These are phyloP conservation scores for Nemotelus nigrinus DNA, from an alignment of 2,888 invertebrate species.

Conservation along the genomic window DNA sequence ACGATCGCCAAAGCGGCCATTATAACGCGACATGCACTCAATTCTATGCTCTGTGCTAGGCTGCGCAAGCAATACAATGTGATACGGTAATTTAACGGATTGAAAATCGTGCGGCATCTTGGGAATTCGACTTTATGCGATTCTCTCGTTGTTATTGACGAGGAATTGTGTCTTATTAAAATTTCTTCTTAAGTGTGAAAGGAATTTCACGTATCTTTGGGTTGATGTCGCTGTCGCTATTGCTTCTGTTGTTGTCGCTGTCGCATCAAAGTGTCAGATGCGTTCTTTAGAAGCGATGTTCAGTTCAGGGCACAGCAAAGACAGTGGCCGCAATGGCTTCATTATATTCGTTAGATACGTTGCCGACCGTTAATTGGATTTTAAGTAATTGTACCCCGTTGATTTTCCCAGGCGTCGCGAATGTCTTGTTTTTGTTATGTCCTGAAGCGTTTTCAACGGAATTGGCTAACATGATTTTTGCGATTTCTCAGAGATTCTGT, in stretches of 20 bases:
- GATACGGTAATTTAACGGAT: conserved; percentile 50
- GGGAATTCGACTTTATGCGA: conserved; percentile 45
- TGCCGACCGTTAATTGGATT: conserved; percentile 39
- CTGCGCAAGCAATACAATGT: neutral
- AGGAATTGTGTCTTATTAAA: conserved; percentile 45
- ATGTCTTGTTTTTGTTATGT: neutral
- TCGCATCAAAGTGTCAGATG: neutral
- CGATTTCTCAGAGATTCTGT: neutral
- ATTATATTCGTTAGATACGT: conserved; percentile 32
- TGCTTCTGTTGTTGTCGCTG: neutral
- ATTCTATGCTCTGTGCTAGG: too few relatives aligned
- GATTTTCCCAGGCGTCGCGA: conserved; percentile 5
- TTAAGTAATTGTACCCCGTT: conserved; percentile 37
- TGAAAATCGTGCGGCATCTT: conserved; percentile 46
- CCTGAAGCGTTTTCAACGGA: neutral
- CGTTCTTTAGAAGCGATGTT: conserved; percentile 27
- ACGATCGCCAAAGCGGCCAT: neutral
- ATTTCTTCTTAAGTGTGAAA: conserved; percentile 40
- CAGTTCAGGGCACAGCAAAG: neutral
- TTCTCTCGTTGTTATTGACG: conserved; percentile 42
- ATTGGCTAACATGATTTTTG: conserved; percentile 16
- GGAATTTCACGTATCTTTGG: conserved; percentile 37
- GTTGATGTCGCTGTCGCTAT: conserved; percentile 1
- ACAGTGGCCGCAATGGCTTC: conserved; percentile 26
- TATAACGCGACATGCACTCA: neutral